Base-by-base conservation (phyloP, 2,113 vertebrate species). In the Quiscalus mexicanus region DNA sequence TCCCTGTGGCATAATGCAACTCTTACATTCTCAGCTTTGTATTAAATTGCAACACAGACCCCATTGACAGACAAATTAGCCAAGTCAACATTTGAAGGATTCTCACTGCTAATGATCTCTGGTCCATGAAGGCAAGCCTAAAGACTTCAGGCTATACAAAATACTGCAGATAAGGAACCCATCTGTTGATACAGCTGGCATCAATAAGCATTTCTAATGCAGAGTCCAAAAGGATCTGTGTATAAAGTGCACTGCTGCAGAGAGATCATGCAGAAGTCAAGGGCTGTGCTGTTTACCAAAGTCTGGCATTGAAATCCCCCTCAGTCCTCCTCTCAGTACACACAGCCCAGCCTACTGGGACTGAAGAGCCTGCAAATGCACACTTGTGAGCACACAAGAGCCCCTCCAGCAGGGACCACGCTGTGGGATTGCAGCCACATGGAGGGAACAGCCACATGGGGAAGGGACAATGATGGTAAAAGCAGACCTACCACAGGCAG, bases 101-200 rank as follows among this genome's bases (percentile, higher is more conserved):
- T 94, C 85, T 85, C 55, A 35, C 70, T 92, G 88, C 84, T 97
- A 91, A 93, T 62, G 91, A 95, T 95, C 86, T 93, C 80, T 90
- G 58, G 88, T 93, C 95, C 94, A 82, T 90, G 90, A 96, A 96
- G 58, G 39, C 93, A 96, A 95, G 82, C 86, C 88, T 96, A 76
- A 95, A 83, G 94, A 93, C 90, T 95, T 71, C 81, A 93, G 95
- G 95, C 96, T 95, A 84, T 80, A 87, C 85, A 93, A 76, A 93
- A 47, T 76, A 91, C 58, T 94, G 74, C 94, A 92, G 93, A 92
- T 65, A 77, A 96, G 83, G 75, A 94, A 60, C 58, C 84, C 93
- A 95, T 93, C 91, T 94, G 95, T 95, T 97, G 91, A 95, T 91
- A 86, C 78, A 84, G 75, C 95, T 97, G 90, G 83, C 78, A 90